Percentiles rank a stretch among this genome's conserved stretches.
Conservation (phyloP, 2,888 invertebrate species). For the Tiliacea citrago region DNA sequence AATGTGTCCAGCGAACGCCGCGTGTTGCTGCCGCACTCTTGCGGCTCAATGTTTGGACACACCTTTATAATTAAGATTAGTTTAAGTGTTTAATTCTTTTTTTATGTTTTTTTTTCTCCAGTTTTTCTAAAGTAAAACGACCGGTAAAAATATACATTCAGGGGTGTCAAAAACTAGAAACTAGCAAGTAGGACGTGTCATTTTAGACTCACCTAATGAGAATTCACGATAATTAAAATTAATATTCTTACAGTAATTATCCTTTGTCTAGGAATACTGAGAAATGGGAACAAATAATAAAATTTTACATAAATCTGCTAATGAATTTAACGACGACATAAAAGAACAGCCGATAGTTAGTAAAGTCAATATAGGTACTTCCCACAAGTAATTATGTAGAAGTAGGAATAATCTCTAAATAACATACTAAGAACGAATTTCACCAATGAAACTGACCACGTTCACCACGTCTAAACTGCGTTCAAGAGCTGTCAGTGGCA, state of each 20-base stretch:
- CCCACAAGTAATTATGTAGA: conserved; percentile 21
- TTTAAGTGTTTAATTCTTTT: no score
- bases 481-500: no score
- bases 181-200: neutral
- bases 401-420: conserved; percentile 12
- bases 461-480: no score
- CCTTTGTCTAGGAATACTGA: neutral
- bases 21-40: no score
- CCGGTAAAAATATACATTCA: neutral
- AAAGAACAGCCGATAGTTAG: conserved; percentile 25
- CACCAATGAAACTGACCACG: no score
- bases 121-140: no score
- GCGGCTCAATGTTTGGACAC: no score
- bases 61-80: no score
- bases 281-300: conserved; percentile 6
- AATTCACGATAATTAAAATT: neutral
- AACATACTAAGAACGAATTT: neutral
- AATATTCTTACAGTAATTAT: neutral
- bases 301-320: conserved; percentile 26
- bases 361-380: conserved; percentile 26
- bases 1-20: no score
- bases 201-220: neutral
- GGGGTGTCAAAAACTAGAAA: conserved; percentile 12
- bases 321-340: conserved; percentile 41
- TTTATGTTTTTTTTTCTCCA: no score